Percentiles rank a stretch among this genome's conserved stretches.
phyloP scores from a whole-genome alignment of 2,888 invertebrate species.

The Oithona nana region DNA sequence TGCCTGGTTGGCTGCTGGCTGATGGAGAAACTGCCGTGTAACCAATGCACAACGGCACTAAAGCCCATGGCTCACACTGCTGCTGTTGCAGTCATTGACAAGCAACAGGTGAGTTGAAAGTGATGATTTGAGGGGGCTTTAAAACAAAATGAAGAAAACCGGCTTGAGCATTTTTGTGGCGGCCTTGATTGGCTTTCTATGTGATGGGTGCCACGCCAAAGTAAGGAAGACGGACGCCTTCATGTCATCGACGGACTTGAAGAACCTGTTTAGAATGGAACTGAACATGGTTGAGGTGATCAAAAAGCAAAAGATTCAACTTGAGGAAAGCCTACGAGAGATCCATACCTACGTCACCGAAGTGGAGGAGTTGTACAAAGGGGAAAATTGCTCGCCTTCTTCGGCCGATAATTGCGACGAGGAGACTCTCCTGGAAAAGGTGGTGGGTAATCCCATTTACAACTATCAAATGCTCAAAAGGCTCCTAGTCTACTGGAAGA shows the following conservation, averaged over 20 bases:
- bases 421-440: conserved; percentile 19
- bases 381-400: conserved; percentile 12
- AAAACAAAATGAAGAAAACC: too few relatives aligned
- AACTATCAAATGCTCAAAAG: conserved; percentile 25
- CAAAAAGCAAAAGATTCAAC: not conserved
- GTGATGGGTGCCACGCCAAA: too few relatives aligned
- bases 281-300: not conserved
- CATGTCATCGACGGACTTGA: not conserved
- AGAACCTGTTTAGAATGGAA: conserved; percentile 1
- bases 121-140: too few relatives aligned
- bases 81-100: too few relatives aligned
- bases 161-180: too few relatives aligned
- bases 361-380: conserved; percentile 6
- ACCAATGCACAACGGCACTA: too few relatives aligned
- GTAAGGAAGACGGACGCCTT: not conserved
- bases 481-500: conserved; percentile 24
- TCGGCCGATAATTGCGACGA: conserved; percentile 12
- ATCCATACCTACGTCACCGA: conserved; percentile 1
- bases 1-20: too few relatives aligned
- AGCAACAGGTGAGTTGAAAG: too few relatives aligned
- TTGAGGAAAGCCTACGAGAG: not conserved
- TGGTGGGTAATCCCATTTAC: conserved; percentile 24
- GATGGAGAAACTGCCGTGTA: too few relatives aligned
- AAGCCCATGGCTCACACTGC: too few relatives aligned
- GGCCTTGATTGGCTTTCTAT: too few relatives aligned